Conservation (phyloP, 2,797 vertebrate species). For the Sus cebifrons region DNA sequence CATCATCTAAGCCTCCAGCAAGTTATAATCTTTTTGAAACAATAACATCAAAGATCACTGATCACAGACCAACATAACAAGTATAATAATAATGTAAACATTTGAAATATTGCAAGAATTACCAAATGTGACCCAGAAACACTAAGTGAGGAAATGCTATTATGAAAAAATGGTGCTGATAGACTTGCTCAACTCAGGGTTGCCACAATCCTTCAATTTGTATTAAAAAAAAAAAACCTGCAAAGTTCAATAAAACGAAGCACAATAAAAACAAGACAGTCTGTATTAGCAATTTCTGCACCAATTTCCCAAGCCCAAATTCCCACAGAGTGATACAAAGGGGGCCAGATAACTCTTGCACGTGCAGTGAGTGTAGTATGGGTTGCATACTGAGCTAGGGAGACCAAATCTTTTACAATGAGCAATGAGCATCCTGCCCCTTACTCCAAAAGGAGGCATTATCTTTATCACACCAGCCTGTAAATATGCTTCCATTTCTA, state of each 20-base stretch:
- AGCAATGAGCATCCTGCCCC: neutral
- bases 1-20: no score
- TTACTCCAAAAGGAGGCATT: neutral
- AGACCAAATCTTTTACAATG: neutral
- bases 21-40: no score
- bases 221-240: no score
- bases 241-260: neutral
- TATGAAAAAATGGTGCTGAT: no score
- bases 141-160: no score
- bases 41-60: no score
- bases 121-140: no score
- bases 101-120: no score
- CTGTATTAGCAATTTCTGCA: conserved; percentile 21
- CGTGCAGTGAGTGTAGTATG: neutral
- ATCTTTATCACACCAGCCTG: neutral
- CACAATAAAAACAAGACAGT: neutral
- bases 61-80: no score
- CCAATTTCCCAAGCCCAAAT: neutral
- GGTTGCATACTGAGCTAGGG: neutral
- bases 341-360: neutral
- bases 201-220: no score
- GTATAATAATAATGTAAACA: no score
- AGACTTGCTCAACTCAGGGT: no score
- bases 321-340: neutral
- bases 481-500: neutral